phyloP scores from a whole-genome alignment of 2,888 invertebrate genomes.

The Luffia ferchaultella region DNA sequence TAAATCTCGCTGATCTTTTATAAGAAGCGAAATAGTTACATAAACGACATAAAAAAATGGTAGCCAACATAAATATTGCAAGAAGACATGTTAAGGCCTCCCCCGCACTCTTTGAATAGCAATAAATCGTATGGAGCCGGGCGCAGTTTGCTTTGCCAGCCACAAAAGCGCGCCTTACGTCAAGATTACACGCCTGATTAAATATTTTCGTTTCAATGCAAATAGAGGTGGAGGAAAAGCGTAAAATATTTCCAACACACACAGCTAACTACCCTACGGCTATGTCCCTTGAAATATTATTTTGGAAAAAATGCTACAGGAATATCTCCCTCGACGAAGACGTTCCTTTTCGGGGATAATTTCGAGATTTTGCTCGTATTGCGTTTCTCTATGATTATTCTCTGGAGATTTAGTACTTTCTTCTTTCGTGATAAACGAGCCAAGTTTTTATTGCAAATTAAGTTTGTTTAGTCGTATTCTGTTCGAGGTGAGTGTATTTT shows the following conservation, averaged over 20 bases:
- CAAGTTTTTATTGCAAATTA: no score
- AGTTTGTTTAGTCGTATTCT: no score
- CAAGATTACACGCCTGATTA: slow-evolving; percentile 6
- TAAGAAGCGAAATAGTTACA: no score
- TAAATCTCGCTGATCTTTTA: no score
- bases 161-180: not conserved
- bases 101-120: not conserved
- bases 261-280: not conserved
- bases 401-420: not conserved
- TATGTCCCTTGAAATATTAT: not conserved
- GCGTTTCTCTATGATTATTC: not conserved
- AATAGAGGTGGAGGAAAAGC: slow-evolving; percentile 1
- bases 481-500: no score
- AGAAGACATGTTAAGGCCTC: no score
- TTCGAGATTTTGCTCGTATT: not conserved
- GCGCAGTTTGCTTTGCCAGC: not conserved
- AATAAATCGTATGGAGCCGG: not conserved
- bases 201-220: slow-evolving; percentile 6
- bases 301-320: not conserved
- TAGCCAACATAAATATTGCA: no score
- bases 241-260: not conserved
- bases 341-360: no score
- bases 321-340: not conserved
- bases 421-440: not conserved
- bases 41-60: no score